phyloP scores from a whole-genome alignment of 2,113 vertebrate genomes.

The Rhea americana region DNA sequence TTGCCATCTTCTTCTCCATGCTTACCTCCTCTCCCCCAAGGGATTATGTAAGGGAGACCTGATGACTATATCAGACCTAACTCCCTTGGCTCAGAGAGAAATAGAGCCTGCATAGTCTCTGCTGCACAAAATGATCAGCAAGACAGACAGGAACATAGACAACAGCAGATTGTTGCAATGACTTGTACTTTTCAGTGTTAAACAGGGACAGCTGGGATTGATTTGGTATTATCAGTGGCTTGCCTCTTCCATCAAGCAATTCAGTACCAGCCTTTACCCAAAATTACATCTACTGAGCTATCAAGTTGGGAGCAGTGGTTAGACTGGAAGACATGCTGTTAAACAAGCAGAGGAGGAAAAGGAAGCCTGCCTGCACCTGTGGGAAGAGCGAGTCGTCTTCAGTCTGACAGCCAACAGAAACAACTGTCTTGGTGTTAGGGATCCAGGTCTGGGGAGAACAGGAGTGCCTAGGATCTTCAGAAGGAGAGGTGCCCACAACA shows the following conservation, averaged over 20 bases:
- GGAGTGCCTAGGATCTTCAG: slow-evolving; percentile 8
- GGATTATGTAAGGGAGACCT: background rate
- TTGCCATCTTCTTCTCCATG: background rate
- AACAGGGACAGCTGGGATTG: background rate
- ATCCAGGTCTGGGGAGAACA: slow-evolving; percentile 25
- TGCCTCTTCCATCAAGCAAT: background rate
- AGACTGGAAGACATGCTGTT: background rate
- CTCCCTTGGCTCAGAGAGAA: background rate
- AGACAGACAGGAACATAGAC: background rate
- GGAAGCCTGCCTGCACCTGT: slow-evolving; percentile 83
- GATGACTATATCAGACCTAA: background rate
- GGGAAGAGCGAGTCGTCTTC: slow-evolving; percentile 85
- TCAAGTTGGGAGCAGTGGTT: background rate
- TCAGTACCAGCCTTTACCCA: background rate
- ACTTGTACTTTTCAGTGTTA: background rate
- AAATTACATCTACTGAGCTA: background rate
- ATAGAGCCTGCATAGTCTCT: background rate
- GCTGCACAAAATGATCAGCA: background rate
- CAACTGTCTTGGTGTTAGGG: slow-evolving; percentile 71
- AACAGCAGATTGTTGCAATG: background rate
- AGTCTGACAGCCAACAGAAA: slow-evolving; percentile 93
- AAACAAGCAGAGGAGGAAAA: background rate
- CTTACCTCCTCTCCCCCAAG: background rate
- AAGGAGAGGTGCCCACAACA: background rate
- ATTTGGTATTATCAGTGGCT: background rate